phyloP scores from a whole-genome alignment of 2,888 invertebrate genomes.

The Patella depressa region DNA sequence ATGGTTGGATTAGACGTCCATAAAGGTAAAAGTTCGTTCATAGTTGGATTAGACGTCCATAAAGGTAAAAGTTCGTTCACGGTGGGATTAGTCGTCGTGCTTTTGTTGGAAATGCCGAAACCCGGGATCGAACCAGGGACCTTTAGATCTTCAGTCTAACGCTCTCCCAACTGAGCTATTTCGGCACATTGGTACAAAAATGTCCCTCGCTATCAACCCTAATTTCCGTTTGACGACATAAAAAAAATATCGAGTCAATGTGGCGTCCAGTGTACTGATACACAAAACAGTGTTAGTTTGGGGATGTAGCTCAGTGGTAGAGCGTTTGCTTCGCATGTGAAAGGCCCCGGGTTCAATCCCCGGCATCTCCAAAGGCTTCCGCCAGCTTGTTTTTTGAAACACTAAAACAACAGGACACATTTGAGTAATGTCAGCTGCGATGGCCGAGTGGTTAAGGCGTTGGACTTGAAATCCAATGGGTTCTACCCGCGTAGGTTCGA shows the following conservation, averaged over 20 bases:
- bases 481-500: constrained; percentile 27
- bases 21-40: no score
- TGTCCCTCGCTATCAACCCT: no score
- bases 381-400: no score
- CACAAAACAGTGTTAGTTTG: background rate
- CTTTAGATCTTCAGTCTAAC: constrained; percentile 10
- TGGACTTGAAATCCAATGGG: constrained; percentile 30
- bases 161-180: constrained; percentile 10
- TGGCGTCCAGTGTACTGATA: no score
- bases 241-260: no score
- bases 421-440: constrained; percentile 1
- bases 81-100: no score
- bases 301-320: constrained; percentile 50
- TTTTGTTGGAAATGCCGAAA: background rate
- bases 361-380: constrained; percentile 39
- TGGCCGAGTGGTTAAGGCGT: constrained; percentile 30
- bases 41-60: no score
- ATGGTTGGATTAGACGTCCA: no score
- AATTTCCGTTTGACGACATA: no score
- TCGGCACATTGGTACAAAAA: background rate
- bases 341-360: constrained; percentile 50
- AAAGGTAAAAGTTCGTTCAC: no score
- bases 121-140: constrained; percentile 10
- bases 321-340: constrained; percentile 50
- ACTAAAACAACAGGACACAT: no score